phyloP scores from a whole-genome alignment of 1,140 invertebrate species.

The Pristionchus pacificus region DNA sequence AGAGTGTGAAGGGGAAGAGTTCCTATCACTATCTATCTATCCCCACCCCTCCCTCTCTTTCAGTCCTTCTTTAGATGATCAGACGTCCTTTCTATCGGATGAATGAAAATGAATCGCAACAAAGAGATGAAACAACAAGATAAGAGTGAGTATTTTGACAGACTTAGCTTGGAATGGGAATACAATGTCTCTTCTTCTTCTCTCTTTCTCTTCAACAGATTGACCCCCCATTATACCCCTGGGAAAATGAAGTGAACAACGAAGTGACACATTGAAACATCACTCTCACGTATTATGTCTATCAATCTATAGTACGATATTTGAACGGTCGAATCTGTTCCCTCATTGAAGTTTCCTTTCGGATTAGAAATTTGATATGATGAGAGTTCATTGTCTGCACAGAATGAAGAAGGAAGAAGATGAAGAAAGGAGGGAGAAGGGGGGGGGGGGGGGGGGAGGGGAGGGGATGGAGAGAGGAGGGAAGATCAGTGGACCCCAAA shows the following conservation, averaged over 20 bases:
- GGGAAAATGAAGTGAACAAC: no score
- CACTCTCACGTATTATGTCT: no score
- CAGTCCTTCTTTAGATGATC: no score
- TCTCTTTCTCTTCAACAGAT: background rate
- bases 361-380: background rate
- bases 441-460: background rate
- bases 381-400: background rate
- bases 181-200: conserved; percentile 13
- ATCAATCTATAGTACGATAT: no score
- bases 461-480: background rate
- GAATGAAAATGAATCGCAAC: no score
- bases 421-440: background rate
- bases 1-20: background rate
- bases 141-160: no score
- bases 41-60: background rate
- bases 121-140: no score
- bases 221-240: no score
- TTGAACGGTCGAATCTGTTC: no score
- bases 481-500: background rate
- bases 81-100: no score
- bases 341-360: background rate
- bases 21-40: conserved; percentile 18
- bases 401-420: background rate
- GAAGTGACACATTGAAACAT: no score
- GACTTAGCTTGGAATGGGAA: no score